Evolutionary conservation across 2,113 vertebrate species (phyloP).

Genomic region (Pimephales promelas): DNA sequence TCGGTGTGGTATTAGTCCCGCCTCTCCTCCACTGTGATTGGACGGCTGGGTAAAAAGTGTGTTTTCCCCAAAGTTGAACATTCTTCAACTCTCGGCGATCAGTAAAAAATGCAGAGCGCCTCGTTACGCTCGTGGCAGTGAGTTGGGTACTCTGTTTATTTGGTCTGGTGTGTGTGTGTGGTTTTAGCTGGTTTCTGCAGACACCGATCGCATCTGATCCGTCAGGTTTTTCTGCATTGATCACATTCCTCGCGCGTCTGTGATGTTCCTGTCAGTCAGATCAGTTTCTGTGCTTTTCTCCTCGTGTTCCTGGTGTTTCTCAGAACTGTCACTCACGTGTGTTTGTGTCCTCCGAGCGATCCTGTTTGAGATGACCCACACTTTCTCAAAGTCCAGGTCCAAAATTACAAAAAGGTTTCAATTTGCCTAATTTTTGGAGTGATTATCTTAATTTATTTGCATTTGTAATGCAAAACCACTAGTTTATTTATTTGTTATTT

Average conservation of each 20-base stretch:
- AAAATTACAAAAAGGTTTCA: background rate
- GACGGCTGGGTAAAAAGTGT: no score
- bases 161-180: background rate
- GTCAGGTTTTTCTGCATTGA: constrained; percentile 51
- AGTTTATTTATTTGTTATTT: background rate
- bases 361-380: background rate
- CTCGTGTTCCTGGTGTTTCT: background rate
- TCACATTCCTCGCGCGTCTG: background rate
- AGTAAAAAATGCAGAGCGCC: no score
- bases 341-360: background rate
- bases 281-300: background rate
- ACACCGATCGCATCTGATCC: background rate
- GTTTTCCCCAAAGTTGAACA: no score
- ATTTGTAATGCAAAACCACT: background rate
- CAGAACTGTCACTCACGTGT: background rate
- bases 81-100: no score
- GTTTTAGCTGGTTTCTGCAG: background rate
- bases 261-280: background rate
- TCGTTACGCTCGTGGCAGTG: no score
- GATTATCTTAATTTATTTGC: background rate
- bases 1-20: no score
- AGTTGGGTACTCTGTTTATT: constrained; percentile 17
- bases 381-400: background rate
- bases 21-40: no score
- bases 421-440: background rate